Percentiles rank a stretch among this genome's conserved stretches.
These are phyloP conservation scores for Limnothrissa miodon DNA, from an alignment of 2,113 vertebrate genomes.

Conservation along the genomic window DNA sequence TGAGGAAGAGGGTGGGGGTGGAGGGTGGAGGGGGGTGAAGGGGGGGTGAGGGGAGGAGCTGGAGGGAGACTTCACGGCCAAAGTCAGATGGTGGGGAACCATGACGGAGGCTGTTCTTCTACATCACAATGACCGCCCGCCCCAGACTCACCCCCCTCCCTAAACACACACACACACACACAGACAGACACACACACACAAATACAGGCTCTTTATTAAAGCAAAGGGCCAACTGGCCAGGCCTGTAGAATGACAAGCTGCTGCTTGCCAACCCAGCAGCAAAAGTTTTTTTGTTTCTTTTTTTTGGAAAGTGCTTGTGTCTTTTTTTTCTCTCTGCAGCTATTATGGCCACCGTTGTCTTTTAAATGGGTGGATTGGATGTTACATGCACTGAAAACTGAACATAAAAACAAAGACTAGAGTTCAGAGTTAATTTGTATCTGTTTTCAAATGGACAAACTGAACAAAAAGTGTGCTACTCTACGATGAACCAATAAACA, in stretches of 20 bases:
- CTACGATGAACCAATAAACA: neutral
- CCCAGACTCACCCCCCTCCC: neutral
- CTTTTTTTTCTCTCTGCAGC: neutral
- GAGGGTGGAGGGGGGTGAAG: neutral
- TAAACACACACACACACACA: no score
- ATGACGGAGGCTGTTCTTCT: conserved; percentile 42
- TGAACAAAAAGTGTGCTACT: neutral
- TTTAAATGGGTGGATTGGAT: neutral
- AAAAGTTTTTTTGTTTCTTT: neutral
- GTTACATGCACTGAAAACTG: no score
- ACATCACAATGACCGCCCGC: conserved; percentile 22
- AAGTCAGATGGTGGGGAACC: conserved; percentile 51
- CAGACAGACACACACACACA: no score
- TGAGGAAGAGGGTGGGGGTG: neutral
- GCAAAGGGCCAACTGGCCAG: conserved; percentile 12
- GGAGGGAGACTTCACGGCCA: conserved; percentile 37
- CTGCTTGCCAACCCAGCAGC: neutral
- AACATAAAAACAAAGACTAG: neutral
- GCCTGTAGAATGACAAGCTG: neutral
- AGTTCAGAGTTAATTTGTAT: neutral
- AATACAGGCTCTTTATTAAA: neutral
- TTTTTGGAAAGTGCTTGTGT: neutral
- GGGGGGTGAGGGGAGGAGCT: conserved; percentile 24
- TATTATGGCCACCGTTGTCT: neutral
- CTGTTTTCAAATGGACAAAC: neutral